Conservation (phyloP, 2,888 invertebrate species). For the Caenorhabditis zanzibari region DNA sequence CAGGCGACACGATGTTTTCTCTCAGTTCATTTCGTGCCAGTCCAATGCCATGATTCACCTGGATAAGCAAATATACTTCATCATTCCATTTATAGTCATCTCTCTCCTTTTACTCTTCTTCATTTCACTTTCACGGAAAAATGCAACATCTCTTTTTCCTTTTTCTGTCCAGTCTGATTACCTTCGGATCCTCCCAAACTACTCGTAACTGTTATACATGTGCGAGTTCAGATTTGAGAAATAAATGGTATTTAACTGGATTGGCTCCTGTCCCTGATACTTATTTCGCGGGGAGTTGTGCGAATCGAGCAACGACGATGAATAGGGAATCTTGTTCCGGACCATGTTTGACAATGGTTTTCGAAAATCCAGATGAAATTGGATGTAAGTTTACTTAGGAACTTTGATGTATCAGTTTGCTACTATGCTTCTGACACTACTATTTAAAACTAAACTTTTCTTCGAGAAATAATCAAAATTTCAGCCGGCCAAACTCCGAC, state of each 20-base stretch:
- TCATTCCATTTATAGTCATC: constrained; percentile 58
- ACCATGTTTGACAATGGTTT: constrained; percentile 70
- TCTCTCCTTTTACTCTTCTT: constrained; percentile 15
- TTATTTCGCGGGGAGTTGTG: constrained; percentile 34
- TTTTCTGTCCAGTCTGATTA: background rate
- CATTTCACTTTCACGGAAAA: constrained; percentile 14
- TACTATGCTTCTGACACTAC: no score
- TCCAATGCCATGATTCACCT: constrained; percentile 38
- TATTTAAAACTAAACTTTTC: no score
- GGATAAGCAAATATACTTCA: constrained; percentile 53
- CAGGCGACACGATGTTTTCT: constrained; percentile 42
- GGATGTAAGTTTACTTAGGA: constrained; percentile 14
- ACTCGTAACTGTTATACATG: constrained; percentile 49
- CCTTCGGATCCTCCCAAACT: background rate
- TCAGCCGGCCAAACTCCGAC: constrained; percentile 28
- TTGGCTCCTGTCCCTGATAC: constrained; percentile 62
- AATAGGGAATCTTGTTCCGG: constrained; percentile 65
- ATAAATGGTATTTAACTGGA: constrained; percentile 72
- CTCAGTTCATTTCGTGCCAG: constrained; percentile 52
- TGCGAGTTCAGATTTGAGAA: constrained; percentile 46
- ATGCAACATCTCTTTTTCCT: constrained; percentile 8
- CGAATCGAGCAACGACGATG: background rate
- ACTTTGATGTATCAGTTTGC: background rate
- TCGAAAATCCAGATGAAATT: constrained; percentile 68
- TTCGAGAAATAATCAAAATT: background rate